phyloP scores from a whole-genome alignment of 2,113 vertebrate species.

The Sturnira hondurensis region DNA sequence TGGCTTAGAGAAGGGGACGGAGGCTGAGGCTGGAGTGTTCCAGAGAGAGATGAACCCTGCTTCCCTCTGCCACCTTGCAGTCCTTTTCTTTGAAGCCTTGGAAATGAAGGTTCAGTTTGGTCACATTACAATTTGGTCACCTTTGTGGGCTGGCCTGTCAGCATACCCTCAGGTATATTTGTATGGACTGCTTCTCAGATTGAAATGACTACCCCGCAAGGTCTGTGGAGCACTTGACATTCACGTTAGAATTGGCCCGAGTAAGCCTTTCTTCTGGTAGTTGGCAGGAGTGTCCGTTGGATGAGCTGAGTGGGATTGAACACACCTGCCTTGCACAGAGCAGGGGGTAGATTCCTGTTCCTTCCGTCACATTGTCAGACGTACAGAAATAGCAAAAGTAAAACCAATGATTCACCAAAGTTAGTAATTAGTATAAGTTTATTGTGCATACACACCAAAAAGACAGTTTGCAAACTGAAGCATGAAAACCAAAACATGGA shows the following conservation, averaged over 20 bases:
- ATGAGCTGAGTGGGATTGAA: neutral
- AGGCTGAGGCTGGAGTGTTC: neutral
- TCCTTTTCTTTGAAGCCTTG: neutral
- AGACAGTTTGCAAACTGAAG: neutral
- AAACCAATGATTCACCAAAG: neutral
- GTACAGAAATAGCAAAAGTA: neutral
- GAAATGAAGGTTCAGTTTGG: neutral
- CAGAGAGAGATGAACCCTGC: neutral
- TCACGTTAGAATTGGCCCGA: neutral
- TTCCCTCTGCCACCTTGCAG: neutral
- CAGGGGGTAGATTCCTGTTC: rapidly evolving
- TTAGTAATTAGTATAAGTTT: no score
- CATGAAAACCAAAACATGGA: neutral
- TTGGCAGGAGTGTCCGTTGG: neutral
- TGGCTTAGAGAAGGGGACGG: neutral
- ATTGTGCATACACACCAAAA: neutral
- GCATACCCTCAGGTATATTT: neutral
- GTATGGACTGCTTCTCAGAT: neutral
- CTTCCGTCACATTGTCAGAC: neutral
- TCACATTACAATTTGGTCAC: neutral
- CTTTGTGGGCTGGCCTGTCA: neutral
- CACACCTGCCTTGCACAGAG: neutral
- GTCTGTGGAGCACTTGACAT: neutral
- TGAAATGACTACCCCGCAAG: neutral
- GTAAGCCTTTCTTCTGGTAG: neutral